phyloP scores from a whole-genome alignment of 1,140 invertebrate genomes.

The Gryllus bimaculatus region DNA sequence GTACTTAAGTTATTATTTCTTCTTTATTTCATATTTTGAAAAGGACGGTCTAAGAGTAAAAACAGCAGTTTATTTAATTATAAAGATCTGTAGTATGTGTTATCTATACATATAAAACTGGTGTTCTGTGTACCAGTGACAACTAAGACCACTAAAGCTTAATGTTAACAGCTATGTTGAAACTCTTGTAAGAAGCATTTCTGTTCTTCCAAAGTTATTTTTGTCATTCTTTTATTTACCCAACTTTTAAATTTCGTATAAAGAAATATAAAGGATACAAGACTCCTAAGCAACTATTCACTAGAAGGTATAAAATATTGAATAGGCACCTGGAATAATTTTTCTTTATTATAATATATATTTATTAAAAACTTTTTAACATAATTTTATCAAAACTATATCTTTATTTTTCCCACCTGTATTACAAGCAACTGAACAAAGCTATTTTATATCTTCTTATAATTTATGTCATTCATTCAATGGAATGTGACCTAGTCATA shows the following conservation, averaged over 20 bases:
- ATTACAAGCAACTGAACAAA: background rate
- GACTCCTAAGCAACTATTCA: background rate
- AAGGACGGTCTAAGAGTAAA: no score
- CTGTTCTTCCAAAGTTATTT: background rate
- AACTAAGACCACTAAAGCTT: no score
- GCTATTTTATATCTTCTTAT: background rate
- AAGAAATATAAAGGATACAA: background rate
- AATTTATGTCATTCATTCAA: background rate
- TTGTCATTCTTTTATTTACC: background rate
- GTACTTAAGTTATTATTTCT: no score
- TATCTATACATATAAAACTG: no score
- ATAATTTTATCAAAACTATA: background rate
- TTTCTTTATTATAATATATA: background rate
- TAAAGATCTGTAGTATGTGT: no score
- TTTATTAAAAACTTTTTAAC: background rate
- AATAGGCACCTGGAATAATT: background rate
- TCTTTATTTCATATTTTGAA: no score
- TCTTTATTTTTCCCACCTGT: background rate
- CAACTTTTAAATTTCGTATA: background rate
- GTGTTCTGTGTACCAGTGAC: no score
- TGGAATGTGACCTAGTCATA: background rate
- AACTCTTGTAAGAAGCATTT: background rate
- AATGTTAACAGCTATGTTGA: background rate
- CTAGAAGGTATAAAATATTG: background rate
- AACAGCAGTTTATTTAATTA: no score